Conservation (phyloP, 2,888 invertebrate species). For the Helleia helle region DNA sequence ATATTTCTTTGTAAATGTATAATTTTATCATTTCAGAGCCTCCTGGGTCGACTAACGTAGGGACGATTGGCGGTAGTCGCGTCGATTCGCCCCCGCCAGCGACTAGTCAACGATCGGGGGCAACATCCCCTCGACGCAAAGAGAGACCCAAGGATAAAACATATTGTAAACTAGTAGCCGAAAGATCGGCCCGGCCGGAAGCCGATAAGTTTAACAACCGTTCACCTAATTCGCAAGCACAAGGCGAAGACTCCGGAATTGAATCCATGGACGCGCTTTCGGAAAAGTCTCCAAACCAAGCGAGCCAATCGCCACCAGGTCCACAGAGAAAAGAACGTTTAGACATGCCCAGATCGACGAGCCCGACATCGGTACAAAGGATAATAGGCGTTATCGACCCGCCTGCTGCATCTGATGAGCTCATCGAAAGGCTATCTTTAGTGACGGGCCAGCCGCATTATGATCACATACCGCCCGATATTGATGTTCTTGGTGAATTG, state of each 20-base stretch:
- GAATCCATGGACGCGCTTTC: constrained; percentile 96
- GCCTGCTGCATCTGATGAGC: constrained; percentile 43
- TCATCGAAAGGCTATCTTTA: constrained; percentile 39
- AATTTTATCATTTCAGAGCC: constrained; percentile 49
- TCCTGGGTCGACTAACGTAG: constrained; percentile 80
- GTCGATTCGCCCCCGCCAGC: constrained; percentile 46
- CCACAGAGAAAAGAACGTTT: constrained; percentile 55
- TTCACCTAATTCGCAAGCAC: constrained; percentile 70
- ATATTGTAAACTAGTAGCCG: constrained; percentile 72
- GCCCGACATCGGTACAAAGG: constrained; percentile 59
- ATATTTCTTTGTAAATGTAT: not conserved
- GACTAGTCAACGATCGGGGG: constrained; percentile 32
- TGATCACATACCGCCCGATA: constrained; percentile 49
- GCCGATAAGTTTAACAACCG: constrained; percentile 51
- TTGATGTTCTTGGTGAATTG: constrained; percentile 76
- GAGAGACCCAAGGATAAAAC: constrained; percentile 68
- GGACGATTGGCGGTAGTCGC: constrained; percentile 67
- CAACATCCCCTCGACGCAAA: constrained; percentile 44
- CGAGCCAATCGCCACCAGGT: constrained; percentile 81
- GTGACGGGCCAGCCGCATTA: constrained; percentile 41
- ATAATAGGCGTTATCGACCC: constrained; percentile 55
- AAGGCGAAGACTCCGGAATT: constrained; percentile 92
- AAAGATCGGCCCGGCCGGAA: constrained; percentile 42
- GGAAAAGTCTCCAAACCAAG: constrained; percentile 92
- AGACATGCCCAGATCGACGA: constrained; percentile 57